Percentiles rank a stretch among this genome's conserved stretches.
Evolutionary conservation across 2,113 vertebrate species (phyloP).

Genomic region (Sylvietta virens): DNA sequence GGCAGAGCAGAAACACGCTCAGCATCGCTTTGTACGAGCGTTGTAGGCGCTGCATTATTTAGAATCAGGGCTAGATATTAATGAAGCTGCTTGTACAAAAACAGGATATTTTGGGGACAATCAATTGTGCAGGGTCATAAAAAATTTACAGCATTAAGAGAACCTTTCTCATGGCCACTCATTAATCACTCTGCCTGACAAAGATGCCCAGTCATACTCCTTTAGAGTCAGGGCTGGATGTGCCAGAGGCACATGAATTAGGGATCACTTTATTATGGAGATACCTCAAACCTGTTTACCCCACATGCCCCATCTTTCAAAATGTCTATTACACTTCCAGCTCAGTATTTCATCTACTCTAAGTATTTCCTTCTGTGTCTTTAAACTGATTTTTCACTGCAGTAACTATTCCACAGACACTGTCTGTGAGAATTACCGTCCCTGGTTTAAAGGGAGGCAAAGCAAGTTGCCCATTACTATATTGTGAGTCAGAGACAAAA

Average conservation of each 20-base stretch:
- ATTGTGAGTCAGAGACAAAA: background rate
- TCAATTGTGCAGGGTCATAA: slow-evolving; percentile 28
- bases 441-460: background rate
- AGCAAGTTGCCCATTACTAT: background rate
- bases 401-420: background rate
- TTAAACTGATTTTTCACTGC: background rate
- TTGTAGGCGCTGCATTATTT: background rate
- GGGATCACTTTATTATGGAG: slow-evolving; percentile 37
- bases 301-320: slow-evolving; percentile 12
- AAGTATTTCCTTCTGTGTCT: background rate
- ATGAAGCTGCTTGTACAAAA: slow-evolving; percentile 41
- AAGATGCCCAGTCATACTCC: background rate
- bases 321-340: background rate
- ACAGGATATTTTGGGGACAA: slow-evolving; percentile 30
- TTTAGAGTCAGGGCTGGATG: background rate
- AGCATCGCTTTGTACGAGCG: background rate
- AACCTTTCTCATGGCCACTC: background rate
- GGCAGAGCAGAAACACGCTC: fast-evolving
- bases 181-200: background rate
- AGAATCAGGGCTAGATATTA: background rate
- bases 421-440: background rate
- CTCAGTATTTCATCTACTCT: background rate
- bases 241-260: slow-evolving; percentile 24
- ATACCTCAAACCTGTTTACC: slow-evolving; percentile 44
- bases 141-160: slow-evolving; percentile 38